Evolutionary conservation across 2,888 invertebrate species (phyloP), one percentile per base, ranked within the genome.

Genomic region (Phyllotreta striolata): DNA sequence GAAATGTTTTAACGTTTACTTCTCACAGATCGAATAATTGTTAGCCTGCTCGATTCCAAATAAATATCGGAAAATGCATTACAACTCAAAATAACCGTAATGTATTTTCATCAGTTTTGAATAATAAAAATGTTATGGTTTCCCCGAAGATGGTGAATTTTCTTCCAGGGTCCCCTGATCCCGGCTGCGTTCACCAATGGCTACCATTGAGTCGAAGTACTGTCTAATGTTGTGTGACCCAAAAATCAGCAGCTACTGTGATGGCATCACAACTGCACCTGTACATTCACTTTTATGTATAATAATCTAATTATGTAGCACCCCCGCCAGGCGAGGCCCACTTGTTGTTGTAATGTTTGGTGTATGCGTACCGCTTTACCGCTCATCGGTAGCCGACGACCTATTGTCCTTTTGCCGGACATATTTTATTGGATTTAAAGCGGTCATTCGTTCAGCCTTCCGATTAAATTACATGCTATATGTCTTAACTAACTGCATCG

Each of bases 161-260:
- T 83, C 82, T 90, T 91, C 73, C 91, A 96, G 95, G 95, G 95
- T 83, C 93, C 95, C 83, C 88, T 96, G 88, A 96, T 96, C 89
- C 96, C 96, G 86, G 95, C 96, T 87, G 95, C 95, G 86, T 96
- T 96, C 87, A 96, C 96, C 88, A 96, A 96, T 88, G 96, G 96
- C 87, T 96, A 95, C 89, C 95, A 96, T 90, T 93, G 91, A 92
- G 86, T 77, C 74, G 73, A 73, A 74, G 78, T 76, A 77, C 78
- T 76, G 73, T 77, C 70, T 75, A 73, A 75, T 76, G 85, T 72
- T 72, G 73, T 77, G 86, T 87, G 83, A 83, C 75, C 78, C 79
- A 75, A 76, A 62, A 69, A 77, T 78, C 75, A 79, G 81, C 81
- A 80, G 82, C 81, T 79, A 77, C 79, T 80, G 81, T 81, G 81